Conservation (phyloP, 1,140 invertebrate species). For the Drosophila subpulchrella region DNA sequence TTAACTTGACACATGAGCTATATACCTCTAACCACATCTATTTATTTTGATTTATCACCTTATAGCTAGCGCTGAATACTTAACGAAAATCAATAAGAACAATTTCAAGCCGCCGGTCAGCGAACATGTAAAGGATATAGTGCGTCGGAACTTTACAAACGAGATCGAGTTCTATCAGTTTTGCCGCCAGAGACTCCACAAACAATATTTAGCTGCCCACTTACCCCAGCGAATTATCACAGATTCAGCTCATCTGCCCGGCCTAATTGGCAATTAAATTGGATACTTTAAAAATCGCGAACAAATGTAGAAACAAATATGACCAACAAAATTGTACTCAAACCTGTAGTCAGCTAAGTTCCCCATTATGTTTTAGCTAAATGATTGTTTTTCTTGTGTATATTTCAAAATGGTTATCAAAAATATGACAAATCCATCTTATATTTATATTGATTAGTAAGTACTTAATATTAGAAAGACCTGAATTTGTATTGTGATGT, state of each 20-base stretch:
- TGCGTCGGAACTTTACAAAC: conserved; percentile 93
- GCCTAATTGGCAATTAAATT: conserved; percentile 38
- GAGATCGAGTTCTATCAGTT: conserved; percentile 97
- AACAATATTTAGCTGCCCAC: conserved; percentile 91
- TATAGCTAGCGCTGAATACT: conserved; percentile 90
- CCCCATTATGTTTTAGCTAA: conserved; percentile 52
- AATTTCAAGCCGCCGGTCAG: conserved; percentile 94
- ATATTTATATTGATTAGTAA: conserved; percentile 72
- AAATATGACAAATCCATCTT: conserved; percentile 50
- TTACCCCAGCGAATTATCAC: conserved; percentile 83
- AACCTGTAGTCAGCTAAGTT: conserved; percentile 63
- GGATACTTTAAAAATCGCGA: background rate
- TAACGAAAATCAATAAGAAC: conserved; percentile 93
- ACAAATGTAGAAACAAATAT: conserved; percentile 52
- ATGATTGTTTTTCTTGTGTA: conserved; percentile 69
- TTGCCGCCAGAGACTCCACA: conserved; percentile 92
- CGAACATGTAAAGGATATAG: conserved; percentile 93
- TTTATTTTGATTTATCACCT: conserved; percentile 22
- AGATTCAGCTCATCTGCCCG: conserved; percentile 43
- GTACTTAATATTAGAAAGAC: conserved; percentile 52
- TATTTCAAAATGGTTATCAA: conserved; percentile 65
- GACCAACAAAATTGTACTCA: conserved; percentile 37
- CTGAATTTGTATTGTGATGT: conserved; percentile 74
- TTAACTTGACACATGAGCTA: no score
- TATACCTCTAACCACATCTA: background rate